Percentiles rank a stretch among this genome's conserved stretches.
Evolutionary conservation across 2,797 vertebrate species (phyloP).

Genomic region (Buphagus erythrorhynchus): DNA sequence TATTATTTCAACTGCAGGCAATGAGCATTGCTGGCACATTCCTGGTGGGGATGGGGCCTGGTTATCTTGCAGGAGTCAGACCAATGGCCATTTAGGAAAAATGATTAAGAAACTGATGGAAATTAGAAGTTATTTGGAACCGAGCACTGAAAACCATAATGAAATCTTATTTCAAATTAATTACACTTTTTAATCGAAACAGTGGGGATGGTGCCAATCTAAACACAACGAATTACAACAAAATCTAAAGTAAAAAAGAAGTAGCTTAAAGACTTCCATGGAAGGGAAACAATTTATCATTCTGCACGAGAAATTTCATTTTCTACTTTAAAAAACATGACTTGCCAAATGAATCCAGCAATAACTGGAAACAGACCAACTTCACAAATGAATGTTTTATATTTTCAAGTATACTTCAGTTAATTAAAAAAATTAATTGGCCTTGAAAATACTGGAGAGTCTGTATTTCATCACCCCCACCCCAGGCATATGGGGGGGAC

Average conservation of each 20-base stretch:
- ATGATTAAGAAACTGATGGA: neutral
- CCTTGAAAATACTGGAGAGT: conserved; percentile 55
- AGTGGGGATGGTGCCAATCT: neutral
- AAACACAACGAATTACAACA: neutral
- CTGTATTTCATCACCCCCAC: neutral
- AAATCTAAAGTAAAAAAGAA: neutral
- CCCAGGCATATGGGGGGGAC: neutral
- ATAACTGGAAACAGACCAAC: conserved; percentile 35
- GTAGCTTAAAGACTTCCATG: neutral
- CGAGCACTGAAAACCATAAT: neutral
- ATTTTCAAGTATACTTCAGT: conserved; percentile 58
- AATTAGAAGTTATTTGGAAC: conserved; percentile 15
- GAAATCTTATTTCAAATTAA: conserved; percentile 40
- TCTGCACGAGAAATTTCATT: neutral
- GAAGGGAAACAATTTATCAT: neutral
- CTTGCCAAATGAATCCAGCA: conserved; percentile 42
- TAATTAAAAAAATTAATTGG: conserved; percentile 76
- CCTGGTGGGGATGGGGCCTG: neutral
- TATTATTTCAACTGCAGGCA: neutral
- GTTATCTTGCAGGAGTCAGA: neutral
- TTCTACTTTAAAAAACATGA: neutral
- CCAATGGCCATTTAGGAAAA: neutral
- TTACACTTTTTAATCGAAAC: neutral
- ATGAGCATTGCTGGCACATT: neutral
- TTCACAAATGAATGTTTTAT: conserved; percentile 52